Evolutionary conservation across 2,888 invertebrate genomes (phyloP), one percentile per base, ranked within the genome.

Genomic region (Leptura quadrifasciata): DNA sequence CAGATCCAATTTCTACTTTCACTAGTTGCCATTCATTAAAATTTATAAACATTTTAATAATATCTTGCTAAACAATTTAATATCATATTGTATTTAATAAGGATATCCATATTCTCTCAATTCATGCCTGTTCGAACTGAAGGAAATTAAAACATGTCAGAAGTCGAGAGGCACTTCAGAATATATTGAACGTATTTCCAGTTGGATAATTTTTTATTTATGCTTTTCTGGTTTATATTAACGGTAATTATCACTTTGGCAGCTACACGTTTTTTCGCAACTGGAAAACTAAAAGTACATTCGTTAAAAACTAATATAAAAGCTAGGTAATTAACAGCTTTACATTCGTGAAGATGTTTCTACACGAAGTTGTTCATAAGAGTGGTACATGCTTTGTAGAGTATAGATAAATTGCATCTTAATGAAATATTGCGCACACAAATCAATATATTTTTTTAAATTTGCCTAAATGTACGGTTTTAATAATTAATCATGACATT

Each of bases 91-190:
- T 39, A 39, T 12, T 12, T 17, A 17, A 54, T n/a, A 18, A 54
- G 54, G 8, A 54, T 9, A 54, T 18, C 17, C 54, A 54, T 17
- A 1, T 54, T 54, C 54, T 18, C 17, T 18, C 54, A 54, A 54
- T 18, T 54, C 18, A 17, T 54, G 54, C 15, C 9, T 17, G 17
- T 54, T 24, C 6, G 1, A 58, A 58, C 15, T 6, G 12, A 58
- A 24, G 15, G 24, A 12, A 61, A 61, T 31, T 35, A 31, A 31
- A 31, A 31, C 8, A 4, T 31, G 27, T 31, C 6, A 31, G 24
- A n/a, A 27, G 39, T 63, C 9, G 70, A 76, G 76, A 77, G 76
- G 76, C 79, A 79, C 79, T 79, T 79, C 79, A 79, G 79, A 79
- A 79, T 76, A 75, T 75, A 71, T 12, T 18, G 31, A 61, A 61